These are phyloP conservation scores for Cyclina sinensis DNA, from an alignment of 1,140 invertebrate genomes.

Conservation along the genomic window DNA sequence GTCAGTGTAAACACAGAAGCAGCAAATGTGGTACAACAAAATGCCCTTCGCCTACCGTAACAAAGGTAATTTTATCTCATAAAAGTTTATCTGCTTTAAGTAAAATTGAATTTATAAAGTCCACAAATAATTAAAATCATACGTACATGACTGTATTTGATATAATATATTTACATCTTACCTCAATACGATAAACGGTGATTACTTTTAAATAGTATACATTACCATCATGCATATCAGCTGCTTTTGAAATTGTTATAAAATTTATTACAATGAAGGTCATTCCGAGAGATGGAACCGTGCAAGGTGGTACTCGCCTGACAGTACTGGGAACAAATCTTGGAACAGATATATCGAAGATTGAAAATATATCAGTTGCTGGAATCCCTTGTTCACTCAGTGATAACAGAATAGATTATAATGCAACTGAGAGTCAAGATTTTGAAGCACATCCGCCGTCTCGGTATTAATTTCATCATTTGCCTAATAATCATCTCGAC, in stretches of 20 bases:
- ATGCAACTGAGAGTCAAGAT: not conserved
- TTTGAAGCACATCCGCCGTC: not conserved
- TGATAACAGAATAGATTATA: not conserved
- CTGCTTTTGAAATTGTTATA: not conserved
- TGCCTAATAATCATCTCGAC: not conserved
- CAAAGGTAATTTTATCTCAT: not conserved
- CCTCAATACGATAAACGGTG: too few relatives aligned
- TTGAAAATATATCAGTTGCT: constrained; percentile 5
- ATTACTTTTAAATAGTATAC: too few relatives aligned
- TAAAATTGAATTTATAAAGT: not conserved
- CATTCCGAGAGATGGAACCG: not conserved
- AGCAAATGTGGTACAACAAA: not conserved
- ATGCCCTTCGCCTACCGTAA: not conserved
- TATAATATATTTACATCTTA: too few relatives aligned
- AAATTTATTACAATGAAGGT: not conserved
- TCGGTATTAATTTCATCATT: not conserved
- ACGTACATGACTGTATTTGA: too few relatives aligned
- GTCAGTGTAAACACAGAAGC: not conserved
- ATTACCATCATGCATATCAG: too few relatives aligned
- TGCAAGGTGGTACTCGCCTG: not conserved
- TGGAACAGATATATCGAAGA: not conserved
- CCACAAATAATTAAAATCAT: too few relatives aligned
- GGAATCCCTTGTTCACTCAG: not conserved
- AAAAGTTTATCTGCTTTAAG: not conserved
- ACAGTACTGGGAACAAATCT: not conserved